Base-by-base conservation (phyloP, 2,888 invertebrate species). In the Agrochola circellaris region DNA sequence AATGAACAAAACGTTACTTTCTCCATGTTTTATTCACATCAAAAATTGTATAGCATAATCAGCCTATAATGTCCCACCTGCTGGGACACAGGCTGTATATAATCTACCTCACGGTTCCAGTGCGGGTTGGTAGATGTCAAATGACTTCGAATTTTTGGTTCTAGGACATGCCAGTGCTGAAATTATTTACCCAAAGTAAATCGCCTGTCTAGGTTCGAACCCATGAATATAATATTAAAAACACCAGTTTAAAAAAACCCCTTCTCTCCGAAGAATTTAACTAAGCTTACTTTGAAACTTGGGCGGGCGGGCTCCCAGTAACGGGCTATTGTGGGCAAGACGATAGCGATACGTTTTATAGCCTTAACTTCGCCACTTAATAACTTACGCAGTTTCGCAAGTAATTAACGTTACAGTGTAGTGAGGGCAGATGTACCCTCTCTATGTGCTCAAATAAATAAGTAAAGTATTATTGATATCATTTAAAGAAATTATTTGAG, bases 341-440 rank as follows among this genome's bases (percentile, higher is more conserved):
- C 42, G 79, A 65, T 74, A 66, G 58, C 69, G 51, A 79, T 86
- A 74, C 68, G 58, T 66, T 86, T 83, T 83, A 83, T 72, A 45
- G 64, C 71, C 42, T n/a, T 34, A 83, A 84, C 72, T 84, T 87
- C 30, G 48, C 74, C 84, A 79, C 84, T 86, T 79, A 83, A 83
- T 75, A 83, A 86, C 48, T 86, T 66, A 66, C 74, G 58, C 56
- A 83, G 87, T 83, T 83, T 86, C 72, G 42, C 38, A 83, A 83
- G 79, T 86, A 69, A 84, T 84, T 84, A 87, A 87, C 64, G 65
- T 60, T 45, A 61, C 26, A 64, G 58, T 64, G 20, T 48, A 79
- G 26, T 26, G 45, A 2, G 23, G 56, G 13, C 42, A 20, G 68
- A 68, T 26, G 58, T 48, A 51, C n/a, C 38, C 23, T 38, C 13